A percentile compares a stretch with the other conserved stretches of the same genome.
These are phyloP conservation scores for Whitmania pigra DNA, from an alignment of 1,140 invertebrate species.

Conservation along the genomic window DNA sequence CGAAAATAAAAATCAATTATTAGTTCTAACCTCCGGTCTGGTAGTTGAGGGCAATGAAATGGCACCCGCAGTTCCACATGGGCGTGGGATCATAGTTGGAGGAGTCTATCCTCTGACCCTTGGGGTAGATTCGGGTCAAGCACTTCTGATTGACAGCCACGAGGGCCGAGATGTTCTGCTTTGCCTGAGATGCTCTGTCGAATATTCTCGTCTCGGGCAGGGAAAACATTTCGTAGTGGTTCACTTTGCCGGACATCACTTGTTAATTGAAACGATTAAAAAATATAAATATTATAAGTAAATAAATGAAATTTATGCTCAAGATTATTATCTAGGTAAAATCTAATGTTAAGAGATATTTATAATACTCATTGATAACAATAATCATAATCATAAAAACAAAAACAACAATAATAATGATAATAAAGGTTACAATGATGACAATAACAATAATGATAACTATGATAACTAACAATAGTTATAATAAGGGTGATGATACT, in stretches of 20 bases:
- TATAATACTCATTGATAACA: too few species aligned
- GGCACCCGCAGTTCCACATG: conserved; percentile 47
- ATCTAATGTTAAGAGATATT: too few species aligned
- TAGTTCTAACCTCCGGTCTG: conserved; percentile 62
- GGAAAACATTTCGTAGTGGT: conserved; percentile 86
- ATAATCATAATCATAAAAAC: not conserved
- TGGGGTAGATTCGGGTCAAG: conserved; percentile 53
- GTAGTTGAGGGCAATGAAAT: conserved; percentile 76
- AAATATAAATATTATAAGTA: not conserved
- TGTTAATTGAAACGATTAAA: not conserved
- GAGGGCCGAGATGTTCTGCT: conserved; percentile 63
- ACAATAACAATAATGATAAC: too few species aligned
- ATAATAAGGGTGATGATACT: too few species aligned
- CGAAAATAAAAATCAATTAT: too few species aligned
- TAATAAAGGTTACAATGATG: too few species aligned
- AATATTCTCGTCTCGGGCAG: conserved; percentile 90
- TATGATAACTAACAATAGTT: too few species aligned
- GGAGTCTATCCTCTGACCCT: conserved; percentile 45
- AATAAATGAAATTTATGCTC: too few species aligned
- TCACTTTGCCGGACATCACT: conserved; percentile 21
- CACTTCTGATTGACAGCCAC: conserved; percentile 48
- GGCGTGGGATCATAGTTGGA: conserved; percentile 47
- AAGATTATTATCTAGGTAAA: too few species aligned
- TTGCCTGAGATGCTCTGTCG: conserved; percentile 59
- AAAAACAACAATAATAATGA: too few species aligned